Evolutionary conservation across 2,888 invertebrate species (phyloP), one percentile per base, ranked within the genome.

Genomic region (Thalpophila matura): DNA sequence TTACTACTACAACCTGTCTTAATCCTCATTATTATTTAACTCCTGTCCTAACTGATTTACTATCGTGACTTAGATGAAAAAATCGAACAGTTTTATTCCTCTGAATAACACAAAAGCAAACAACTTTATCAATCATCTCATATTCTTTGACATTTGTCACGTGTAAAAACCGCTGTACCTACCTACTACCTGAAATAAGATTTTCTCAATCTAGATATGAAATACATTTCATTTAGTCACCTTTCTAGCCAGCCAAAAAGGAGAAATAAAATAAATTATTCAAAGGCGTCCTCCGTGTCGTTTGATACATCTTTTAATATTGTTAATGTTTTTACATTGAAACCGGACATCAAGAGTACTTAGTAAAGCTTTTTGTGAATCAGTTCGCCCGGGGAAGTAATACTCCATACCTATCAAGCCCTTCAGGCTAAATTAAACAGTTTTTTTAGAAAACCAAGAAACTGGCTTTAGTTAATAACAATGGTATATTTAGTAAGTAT

Each of bases 281-380:
- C n/a, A 45, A 5, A 26, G 14, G 9, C 42, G 14, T 20, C 7
- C 9, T 26, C n/a, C n/a, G 4, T 14, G 9, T 10, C 24, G 14
- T 22, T 20, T 16, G 29, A 18, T 31, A 42, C 3, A 42, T 26
- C 14, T 26, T 45, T n/a, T 29, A 37, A 61, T 27, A 22, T 33
- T 16, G 6, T n/a, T 18, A 24, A 60, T 24, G 46, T 46, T 18
- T 61, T 20, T 38, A 10, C 24, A 9, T 33, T 33, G 7, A 33
- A 33, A 14, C 24, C 9, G 26, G 1, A 33, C 3, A 26, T n/a
- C n/a, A n/a, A n/a, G n/a, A n/a, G n/a, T n/a, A n/a, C n/a, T n/a
- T n/a, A n/a, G n/a, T n/a, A n/a, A n/a, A n/a, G n/a, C n/a, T n/a
- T n/a, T n/a, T n/a, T n/a, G n/a, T n/a, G n/a, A n/a, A n/a, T n/a